Evolutionary conservation across 2,113 vertebrate species (phyloP), one percentile per base, ranked within the genome.

Genomic region (Thinocorus orbignyianus): DNA sequence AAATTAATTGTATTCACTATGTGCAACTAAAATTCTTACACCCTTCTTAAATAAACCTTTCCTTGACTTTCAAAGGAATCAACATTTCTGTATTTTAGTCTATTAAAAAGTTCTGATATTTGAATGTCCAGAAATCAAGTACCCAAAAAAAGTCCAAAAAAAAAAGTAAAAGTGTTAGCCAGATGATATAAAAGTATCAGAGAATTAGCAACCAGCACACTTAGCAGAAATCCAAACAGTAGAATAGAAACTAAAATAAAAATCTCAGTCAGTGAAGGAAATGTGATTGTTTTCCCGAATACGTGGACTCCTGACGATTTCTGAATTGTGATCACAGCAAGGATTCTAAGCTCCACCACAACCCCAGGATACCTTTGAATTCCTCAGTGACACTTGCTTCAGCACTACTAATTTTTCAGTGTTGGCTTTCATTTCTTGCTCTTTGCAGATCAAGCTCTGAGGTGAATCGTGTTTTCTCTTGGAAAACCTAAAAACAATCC

Each of bases 191-290:
- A 65, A 93, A 73, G 13, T 69, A 96, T 61, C 54, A 88, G 54
- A 87, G 52, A 95, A 90, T 88, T 70, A 95, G 41, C 73, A 88
- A 92, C 60, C 52, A 69, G 65, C 89, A 96, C 82, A 78, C 80
- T 65, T 77, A 85, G 76, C 78, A 83, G 60, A 95, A 95, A 91
- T 66, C 49, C 65, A 87, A 83, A 91, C 69, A 62, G 17, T 7
- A 92, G 39, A 85, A 92, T 25, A 74, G 31, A 92, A 96, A 92
- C 57, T 58, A 90, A 60, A 84, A 62, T 79, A 81, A 88, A 86
- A 92, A 80, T 91, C 58, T 77, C 71, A 88, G 78, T 91, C 39
- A 52, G 88, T 89, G 81, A 95, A 71, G 20, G 39, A 76, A 91
- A 81, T 41, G 48, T 44, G 64, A 74, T 78, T 89, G 37, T 60